Conservation (phyloP, 1,140 invertebrate species). For the Temnothorax longispinosus region DNA sequence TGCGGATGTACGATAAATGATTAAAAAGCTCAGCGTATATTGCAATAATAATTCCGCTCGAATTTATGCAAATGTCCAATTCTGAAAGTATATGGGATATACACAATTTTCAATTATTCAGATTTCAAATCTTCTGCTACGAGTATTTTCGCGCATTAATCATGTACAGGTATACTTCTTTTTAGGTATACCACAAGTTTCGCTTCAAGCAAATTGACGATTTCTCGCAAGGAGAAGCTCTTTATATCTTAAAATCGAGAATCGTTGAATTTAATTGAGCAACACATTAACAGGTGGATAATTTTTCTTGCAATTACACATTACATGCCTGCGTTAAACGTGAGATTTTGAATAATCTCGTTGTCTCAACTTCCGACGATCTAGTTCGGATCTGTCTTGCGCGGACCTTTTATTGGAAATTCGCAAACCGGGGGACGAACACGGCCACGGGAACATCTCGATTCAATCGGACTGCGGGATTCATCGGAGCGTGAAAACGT, state of each 20-base stretch:
- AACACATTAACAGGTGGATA: not conserved
- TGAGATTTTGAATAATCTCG: slow-evolving; percentile 12
- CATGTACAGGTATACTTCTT: not conserved
- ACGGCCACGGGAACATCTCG: slow-evolving; percentile 53
- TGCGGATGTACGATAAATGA: slow-evolving; percentile 18
- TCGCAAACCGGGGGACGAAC: slow-evolving; percentile 36
- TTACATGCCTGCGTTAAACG: not conserved
- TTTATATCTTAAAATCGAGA: not conserved
- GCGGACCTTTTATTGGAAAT: slow-evolving; percentile 42
- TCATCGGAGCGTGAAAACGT: slow-evolving; percentile 65
- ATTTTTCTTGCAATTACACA: slow-evolving; percentile 16
- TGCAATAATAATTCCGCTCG: slow-evolving; percentile 22
- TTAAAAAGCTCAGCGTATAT: slow-evolving; percentile 16
- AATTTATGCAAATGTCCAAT: slow-evolving; percentile 6
- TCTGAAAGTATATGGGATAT: not conserved
- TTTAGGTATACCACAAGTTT: not conserved
- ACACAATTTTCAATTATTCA: slow-evolving; percentile 5
- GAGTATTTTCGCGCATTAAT: not conserved
- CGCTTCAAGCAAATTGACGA: not conserved
- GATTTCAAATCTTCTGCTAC: not conserved
- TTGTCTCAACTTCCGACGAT: not conserved
- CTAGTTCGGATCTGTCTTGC: not conserved
- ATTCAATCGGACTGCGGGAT: slow-evolving; percentile 66
- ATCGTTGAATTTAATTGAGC: not conserved
- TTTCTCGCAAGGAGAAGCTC: not conserved